Base-by-base conservation (phyloP, 2,888 invertebrate genomes). In the Argyresthia albistria region DNA sequence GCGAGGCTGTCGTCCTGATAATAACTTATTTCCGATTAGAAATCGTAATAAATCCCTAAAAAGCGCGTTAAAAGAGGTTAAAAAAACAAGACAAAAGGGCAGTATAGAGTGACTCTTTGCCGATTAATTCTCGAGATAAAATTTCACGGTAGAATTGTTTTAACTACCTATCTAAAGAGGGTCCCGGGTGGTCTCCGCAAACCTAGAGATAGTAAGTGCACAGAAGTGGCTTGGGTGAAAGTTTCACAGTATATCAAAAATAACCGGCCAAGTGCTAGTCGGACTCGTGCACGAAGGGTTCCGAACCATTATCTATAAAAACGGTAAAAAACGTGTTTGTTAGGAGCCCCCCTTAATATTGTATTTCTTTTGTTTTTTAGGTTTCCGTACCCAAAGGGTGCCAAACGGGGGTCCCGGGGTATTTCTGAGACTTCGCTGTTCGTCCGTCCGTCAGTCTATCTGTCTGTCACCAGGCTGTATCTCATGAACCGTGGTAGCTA, bases 91-190 rank as follows among this genome's bases (percentile, higher is more conserved):
- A 25, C 74, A 81, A 84, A 79, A 75, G 78, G 75, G 71, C 72
- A 63, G 60, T 60, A 59, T 60, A 60, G 69, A 67, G 66, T 68
- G 79, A 81, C 71, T 82, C 6, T 78, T 76, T 77, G 62, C 69
- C 82, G 86, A 84, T 86, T 86, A 82, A 86, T 84, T 82, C 77
- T 72, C 69, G 65, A 73, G 86, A 86, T 86, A 83, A 83, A 83
- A 86, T 82, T 84, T 81, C 78, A 78, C 81, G 80, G 73, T 76
- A 73, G 72, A 76, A 73, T 67, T 73, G 64, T 66, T 73, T 66
- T 71, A 72, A 74, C 76, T 76, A 74, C 74, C 72, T 75, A 50
- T 70, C 59, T 59, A 66, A 65, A 70, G 58, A 61, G 70, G 72
- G 68, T 67, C 65, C 57, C 59, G 66, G 59, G 57, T 64, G 60